Evolutionary conservation across 1,140 invertebrate species (phyloP), one percentile per base, ranked within the genome.

Genomic region (Rhyacophila brunnea): DNA sequence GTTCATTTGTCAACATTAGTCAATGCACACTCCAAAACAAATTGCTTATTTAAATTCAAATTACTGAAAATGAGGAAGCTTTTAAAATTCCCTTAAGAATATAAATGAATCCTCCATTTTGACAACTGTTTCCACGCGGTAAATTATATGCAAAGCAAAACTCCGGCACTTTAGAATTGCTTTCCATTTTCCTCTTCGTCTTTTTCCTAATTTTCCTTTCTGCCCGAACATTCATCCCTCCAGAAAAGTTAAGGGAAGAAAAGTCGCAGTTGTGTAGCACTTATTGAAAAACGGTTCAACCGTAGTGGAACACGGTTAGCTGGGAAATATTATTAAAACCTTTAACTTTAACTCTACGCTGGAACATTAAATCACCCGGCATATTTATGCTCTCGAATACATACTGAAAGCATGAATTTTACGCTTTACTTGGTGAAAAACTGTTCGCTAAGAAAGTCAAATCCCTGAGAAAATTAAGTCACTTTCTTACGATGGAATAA

Each of bases 11-110:
- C 23, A 28, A 28, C 23, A 28, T 28, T 28, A 28, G 3, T 28
- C 23, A 28, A 28, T 28, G 23, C 9, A 28, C 38, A 15, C 32
- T 7, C 23, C 14, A 17, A 46, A 43, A 55, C 28, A 46, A 55
- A 55, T 55, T 55, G 52, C 54, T 49, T 40, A 57, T 49, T 57
- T 49, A 57, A 57, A 57, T 49, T 49, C 34, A 57, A 57, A 57
- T 57, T 57, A 57, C 34, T 45, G 23, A 20, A 57, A 57, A 49
- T 43, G 52, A 45, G 52, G 34, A 47, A 55, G 44, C 54, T 57
- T 57, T 57, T 57, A 48, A 49, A 57, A 57, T 35, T 49, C 54
- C 46, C 20, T 45, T 55, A 55, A 55, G 52, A 55, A 55, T 46
- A 55, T 47, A 55, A 55, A 55, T 55, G 42, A 46, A 55, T 28